Conservation (phyloP, 2,113 vertebrate genomes). For the Phycodurus eques region DNA sequence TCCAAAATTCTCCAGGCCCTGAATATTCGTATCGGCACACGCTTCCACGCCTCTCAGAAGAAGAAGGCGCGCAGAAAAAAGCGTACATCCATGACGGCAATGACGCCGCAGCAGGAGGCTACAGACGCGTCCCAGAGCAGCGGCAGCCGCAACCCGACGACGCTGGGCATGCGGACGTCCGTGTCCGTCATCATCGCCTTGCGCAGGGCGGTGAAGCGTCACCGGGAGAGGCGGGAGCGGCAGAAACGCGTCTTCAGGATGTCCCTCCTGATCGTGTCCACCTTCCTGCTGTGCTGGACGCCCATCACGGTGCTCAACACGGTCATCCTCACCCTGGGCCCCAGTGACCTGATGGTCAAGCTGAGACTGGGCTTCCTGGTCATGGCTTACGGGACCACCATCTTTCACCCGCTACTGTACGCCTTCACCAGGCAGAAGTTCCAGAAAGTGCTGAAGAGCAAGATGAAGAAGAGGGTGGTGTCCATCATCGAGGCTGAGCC, state of each 20-base stretch:
- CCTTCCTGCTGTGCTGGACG: conserved; percentile 97
- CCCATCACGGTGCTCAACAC: conserved; percentile 96
- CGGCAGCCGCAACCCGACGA: conserved; percentile 77
- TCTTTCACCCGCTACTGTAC: conserved; percentile 95
- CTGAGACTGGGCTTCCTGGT: conserved; percentile 95
- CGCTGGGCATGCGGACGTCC: conserved; percentile 92
- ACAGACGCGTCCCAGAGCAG: conserved; percentile 75
- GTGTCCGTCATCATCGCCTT: conserved; percentile 97
- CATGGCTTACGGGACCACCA: conserved; percentile 98
- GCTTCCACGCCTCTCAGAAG: conserved; percentile 90
- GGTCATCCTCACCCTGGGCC: conserved; percentile 90
- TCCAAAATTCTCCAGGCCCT: conserved; percentile 97
- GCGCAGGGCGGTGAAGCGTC: conserved; percentile 90
- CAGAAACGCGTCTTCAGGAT: conserved; percentile 96
- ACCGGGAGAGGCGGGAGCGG: conserved; percentile 92
- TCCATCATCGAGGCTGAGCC: conserved; percentile 97
- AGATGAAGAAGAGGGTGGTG: conserved; percentile 98
- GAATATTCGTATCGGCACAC: conserved; percentile 95
- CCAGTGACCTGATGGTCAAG: conserved; percentile 90
- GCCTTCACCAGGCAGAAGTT: conserved; percentile 98
- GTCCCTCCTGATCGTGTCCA: conserved; percentile 97
- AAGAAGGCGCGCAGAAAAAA: conserved; percentile 94
- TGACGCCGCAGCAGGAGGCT: conserved; percentile 85
- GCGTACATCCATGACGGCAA: conserved; percentile 83
- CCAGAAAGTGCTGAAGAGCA: conserved; percentile 97